Evolutionary conservation across 2,888 invertebrate species (phyloP).

Genomic region (Hyposoter didymator): DNA sequence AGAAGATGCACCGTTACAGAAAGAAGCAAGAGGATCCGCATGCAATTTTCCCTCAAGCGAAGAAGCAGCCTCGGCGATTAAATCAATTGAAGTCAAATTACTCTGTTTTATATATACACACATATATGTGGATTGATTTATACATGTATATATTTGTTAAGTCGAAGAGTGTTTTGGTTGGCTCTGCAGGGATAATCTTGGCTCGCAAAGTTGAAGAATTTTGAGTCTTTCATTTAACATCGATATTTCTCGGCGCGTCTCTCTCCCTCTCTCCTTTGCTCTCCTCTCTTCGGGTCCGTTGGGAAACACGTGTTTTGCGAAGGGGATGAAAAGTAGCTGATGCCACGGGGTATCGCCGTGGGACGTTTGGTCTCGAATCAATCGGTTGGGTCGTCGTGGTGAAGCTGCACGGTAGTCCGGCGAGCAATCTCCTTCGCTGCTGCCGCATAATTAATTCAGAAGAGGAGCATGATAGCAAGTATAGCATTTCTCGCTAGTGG

Average conservation of each 20-base stretch:
- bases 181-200: constrained; percentile 46
- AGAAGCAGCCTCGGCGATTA: constrained; percentile 61
- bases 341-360: constrained; percentile 49
- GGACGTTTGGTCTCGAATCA: constrained; percentile 66
- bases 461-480: constrained; percentile 65
- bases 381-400: constrained; percentile 49
- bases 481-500: constrained; percentile 47
- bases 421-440: constrained; percentile 67
- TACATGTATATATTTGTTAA: not conserved
- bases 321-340: constrained; percentile 62
- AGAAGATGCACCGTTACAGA: constrained; percentile 22
- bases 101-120: constrained; percentile 35
- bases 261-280: not conserved
- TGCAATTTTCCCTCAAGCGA: constrained; percentile 64
- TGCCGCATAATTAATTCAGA: constrained; percentile 68
- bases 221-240: constrained; percentile 30
- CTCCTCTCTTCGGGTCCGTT: constrained; percentile 14
- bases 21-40: constrained; percentile 56
- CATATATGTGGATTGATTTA: constrained; percentile 8
- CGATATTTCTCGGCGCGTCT: not conserved
- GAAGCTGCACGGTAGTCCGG: constrained; percentile 53
- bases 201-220: constrained; percentile 48
- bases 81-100: constrained; percentile 69
- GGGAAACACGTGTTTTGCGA: constrained; percentile 46
- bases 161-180: constrained; percentile 57